Evolutionary conservation across 2,113 vertebrate species (phyloP), one percentile per base, ranked within the genome.

Genomic region (Dunckerocampus dactyliophorus): DNA sequence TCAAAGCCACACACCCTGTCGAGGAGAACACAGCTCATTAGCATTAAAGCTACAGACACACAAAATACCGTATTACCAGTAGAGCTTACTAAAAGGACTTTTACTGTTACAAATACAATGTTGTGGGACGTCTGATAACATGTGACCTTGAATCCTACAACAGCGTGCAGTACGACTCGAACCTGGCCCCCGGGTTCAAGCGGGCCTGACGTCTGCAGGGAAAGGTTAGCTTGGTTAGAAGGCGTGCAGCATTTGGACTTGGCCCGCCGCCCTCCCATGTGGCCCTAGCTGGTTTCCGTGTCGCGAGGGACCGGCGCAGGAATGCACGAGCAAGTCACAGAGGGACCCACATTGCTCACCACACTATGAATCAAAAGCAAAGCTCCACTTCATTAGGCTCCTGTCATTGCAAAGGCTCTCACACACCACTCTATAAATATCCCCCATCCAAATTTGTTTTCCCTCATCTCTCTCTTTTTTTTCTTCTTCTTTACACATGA

Each of bases 341-440:
- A 79, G 78, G 77, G 86, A 87, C 85, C 81, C 85, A 79, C 71
- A 43, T 72, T 74, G 31, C 71, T 84, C 80, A 87, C 87, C 85
- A 19, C 87, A 88, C 81, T 79, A 75, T 83, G 84, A 88, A 87
- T 90, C 85, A 88, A 88, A 89, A 85, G 72, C 68, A 65, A 84
- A 81, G 83, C 83, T 83, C 79, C 71, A 84, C 81, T 89, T 88
- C 82, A 87, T 88, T 87, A 88, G 82, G 61, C 74, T 87, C 82
- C 71, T 87, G 88, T 87, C 87, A 88, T 87, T 84, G 79, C 80
- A 74, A 49, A 85, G 79, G 80, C 87, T 86, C 89, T 89, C 90
- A 87, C 90, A 87, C 85, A 86, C 85, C 79, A 82, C 87, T 87
- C 89, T 90, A 90, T 90, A 92, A 92, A 92, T 88, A 87, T 81